A percentile compares a stretch with the other conserved stretches of the same genome.
These are phyloP conservation scores for Calephelis perditalis DNA, from an alignment of 2,888 invertebrate species.

Conservation along the genomic window DNA sequence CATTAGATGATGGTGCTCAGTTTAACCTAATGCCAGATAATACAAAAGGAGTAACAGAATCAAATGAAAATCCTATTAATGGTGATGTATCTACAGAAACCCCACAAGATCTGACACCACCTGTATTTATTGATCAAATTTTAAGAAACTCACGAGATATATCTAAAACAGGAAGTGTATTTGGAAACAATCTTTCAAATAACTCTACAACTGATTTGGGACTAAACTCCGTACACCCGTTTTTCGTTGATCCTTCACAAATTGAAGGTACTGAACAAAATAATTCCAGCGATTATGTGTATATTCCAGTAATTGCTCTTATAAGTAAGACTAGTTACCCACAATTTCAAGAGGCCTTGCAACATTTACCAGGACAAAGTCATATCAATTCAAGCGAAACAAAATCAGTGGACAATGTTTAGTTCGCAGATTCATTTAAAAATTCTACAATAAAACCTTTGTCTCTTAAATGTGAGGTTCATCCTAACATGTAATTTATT, in stretches of 20 bases:
- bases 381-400: background rate
- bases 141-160: conserved; percentile 1
- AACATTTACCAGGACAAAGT: background rate
- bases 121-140: conserved; percentile 1
- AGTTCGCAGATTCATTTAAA: no score
- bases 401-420: no score
- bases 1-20: background rate
- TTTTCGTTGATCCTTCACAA: conserved; percentile 4
- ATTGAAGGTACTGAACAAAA: background rate
- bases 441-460: no score
- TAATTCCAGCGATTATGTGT: conserved; percentile 1
- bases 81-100: background rate
- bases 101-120: background rate
- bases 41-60: background rate
- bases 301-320: background rate
- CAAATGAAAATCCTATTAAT: conserved; percentile 3
- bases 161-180: background rate
- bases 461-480: no score
- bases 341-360: background rate
- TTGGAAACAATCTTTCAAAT: background rate
- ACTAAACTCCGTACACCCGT: background rate
- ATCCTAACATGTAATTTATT: no score
- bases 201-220: no score
- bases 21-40: background rate
- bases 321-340: conserved; percentile 6